Conservation (phyloP, 2,888 invertebrate species). For the Drosophila helvetica region DNA sequence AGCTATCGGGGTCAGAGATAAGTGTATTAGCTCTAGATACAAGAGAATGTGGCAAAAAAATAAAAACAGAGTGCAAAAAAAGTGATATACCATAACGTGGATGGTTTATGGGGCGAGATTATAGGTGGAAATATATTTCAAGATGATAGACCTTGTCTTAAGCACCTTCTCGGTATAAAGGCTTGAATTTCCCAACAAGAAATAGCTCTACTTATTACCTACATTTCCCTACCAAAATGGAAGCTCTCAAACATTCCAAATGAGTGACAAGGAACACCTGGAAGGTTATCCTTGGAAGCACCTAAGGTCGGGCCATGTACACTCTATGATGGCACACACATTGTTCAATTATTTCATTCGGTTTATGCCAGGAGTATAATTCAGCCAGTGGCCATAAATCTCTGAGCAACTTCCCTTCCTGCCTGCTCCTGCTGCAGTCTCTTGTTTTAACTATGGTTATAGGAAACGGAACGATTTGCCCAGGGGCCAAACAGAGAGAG, state of each 20-base stretch:
- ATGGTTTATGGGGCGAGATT: background rate
- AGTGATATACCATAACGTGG: background rate
- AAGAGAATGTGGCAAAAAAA: background rate
- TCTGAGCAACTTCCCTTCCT: slow-evolving; percentile 25
- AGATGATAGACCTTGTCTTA: no score
- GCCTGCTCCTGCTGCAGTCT: slow-evolving; percentile 3
- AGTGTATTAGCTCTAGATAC: slow-evolving; percentile 11
- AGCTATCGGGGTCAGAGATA: slow-evolving; percentile 37
- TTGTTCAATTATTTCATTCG: slow-evolving; percentile 61
- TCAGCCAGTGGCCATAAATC: slow-evolving; percentile 61
- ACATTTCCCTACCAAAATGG: background rate
- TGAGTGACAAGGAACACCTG: background rate
- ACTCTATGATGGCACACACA: slow-evolving; percentile 14
- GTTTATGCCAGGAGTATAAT: slow-evolving; percentile 39
- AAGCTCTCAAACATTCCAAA: background rate
- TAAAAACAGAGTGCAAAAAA: background rate
- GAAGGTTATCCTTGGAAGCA: slow-evolving; percentile 17
- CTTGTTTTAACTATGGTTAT: slow-evolving; percentile 25
- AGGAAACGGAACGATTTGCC: slow-evolving; percentile 48
- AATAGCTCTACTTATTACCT: background rate
- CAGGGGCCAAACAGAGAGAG: slow-evolving; percentile 44
- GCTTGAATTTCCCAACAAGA: background rate
- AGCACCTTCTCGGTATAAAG: no score
- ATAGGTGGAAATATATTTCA: background rate
- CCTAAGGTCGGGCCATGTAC: background rate